Base-by-base conservation (phyloP, 2,888 invertebrate species). In the Lasioglossum villosulum region DNA sequence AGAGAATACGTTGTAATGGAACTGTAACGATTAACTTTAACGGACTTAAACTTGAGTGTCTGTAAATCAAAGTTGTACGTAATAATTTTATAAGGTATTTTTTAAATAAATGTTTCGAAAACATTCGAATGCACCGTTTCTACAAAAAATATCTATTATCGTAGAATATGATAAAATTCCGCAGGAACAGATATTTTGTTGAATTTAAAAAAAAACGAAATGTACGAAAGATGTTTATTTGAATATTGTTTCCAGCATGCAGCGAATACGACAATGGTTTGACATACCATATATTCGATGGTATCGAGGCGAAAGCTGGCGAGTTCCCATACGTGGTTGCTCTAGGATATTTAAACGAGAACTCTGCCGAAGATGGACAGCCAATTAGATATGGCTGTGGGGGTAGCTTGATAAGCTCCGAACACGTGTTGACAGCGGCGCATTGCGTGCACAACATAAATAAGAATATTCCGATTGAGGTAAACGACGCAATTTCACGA, bases 251-350 rank as follows among this genome's bases (percentile, higher is more conserved):
- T 87, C 27, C 77, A 94, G 94, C 93, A 39, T 95, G 94, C 74
- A 87, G 90, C 8, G 82, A 93, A 74, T 93, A 92, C 75, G 92
- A 23, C 92, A 91, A 14, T 2, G 27, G 39, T 59, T 5, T 89
- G 70, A 0, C 56, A 5, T 91, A 90, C 14, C 90, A 93, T n/a
- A 93, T 95, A 74, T 86, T 88, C 19, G 86, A 84, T 19, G 94
- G 95, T 4, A 66, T 78, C 0, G 81, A 84, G 52, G 93, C 93
- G 0, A 30, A 56, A 0, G 5, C 42, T 0, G 90, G 88, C 10
- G 94, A 94, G 85, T 94, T 94, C 82, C 95, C 93, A 6, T 94
- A 91, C 78, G 90, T 93, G 89, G 94, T 90, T 2, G 94, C 94
- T 6, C 84, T 95, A 37, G 95, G 93, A 8, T 95, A 90, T 48